Percentiles rank a stretch among this genome's conserved stretches.
These are phyloP conservation scores for Shinisaurus crocodilurus DNA, from an alignment of 2,113 vertebrate genomes.

Conservation along the genomic window DNA sequence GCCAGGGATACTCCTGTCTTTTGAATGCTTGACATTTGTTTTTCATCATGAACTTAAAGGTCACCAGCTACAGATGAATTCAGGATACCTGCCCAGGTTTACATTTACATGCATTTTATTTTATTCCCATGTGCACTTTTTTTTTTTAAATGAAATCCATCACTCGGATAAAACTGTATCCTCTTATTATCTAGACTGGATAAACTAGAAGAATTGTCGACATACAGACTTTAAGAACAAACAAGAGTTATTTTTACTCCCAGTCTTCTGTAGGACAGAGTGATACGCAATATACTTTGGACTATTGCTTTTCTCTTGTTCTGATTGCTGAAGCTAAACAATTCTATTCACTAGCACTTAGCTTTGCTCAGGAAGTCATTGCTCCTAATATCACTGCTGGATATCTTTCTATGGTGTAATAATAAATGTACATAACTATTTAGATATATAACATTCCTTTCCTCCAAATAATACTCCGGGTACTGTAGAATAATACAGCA, in stretches of 20 bases:
- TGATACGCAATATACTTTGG: slow-evolving; percentile 5
- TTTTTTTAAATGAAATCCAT: slow-evolving; percentile 71
- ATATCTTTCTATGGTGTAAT: neutral
- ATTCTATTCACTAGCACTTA: neutral
- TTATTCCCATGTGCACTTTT: slow-evolving; percentile 80
- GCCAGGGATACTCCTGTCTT: slow-evolving; percentile 81
- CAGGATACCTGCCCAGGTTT: slow-evolving; percentile 83
- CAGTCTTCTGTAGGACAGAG: fast-evolving
- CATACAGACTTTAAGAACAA: slow-evolving; percentile 50
- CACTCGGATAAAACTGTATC: slow-evolving; percentile 79
- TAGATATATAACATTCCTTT: neutral
- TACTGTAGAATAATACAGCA: neutral
- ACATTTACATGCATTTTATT: slow-evolving; percentile 88
- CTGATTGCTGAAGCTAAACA: neutral
- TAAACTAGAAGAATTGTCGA: slow-evolving; percentile 75
- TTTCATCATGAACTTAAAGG: slow-evolving; percentile 93
- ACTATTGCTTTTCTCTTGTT: neutral
- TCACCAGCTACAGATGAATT: slow-evolving; percentile 84
- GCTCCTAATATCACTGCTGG: neutral
- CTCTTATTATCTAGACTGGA: slow-evolving; percentile 64
- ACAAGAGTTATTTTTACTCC: slow-evolving; percentile 2
- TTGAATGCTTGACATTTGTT: slow-evolving; percentile 91
- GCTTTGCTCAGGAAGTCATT: neutral
- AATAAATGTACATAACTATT: slow-evolving; percentile 3
- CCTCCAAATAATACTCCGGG: neutral